These are phyloP conservation scores for Albula glossodonta DNA, from an alignment of 2,113 vertebrate species.

Conservation along the genomic window DNA sequence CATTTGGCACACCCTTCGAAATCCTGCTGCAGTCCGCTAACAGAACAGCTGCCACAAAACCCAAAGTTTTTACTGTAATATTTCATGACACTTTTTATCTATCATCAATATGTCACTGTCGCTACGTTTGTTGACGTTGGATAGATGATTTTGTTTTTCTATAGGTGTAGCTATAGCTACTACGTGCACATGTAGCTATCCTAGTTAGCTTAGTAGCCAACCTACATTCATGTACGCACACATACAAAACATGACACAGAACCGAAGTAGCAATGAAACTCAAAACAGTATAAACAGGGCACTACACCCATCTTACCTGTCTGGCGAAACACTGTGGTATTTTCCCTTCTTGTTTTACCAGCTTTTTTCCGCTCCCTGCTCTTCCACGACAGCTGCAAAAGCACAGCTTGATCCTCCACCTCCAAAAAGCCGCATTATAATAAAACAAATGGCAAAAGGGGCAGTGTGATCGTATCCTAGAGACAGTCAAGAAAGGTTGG, in stretches of 20 bases:
- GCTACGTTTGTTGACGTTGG: not conserved
- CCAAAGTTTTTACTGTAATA: not conserved
- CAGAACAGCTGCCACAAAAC: not conserved
- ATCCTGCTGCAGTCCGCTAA: not conserved
- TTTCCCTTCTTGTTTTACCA: conserved; percentile 10
- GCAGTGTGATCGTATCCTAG: not conserved
- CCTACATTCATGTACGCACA: not conserved
- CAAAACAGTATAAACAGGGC: not conserved
- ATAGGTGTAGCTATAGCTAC: not conserved
- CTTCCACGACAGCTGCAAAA: conserved; percentile 21
- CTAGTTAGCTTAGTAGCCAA: not conserved
- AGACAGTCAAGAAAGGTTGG: not conserved
- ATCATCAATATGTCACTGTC: not conserved
- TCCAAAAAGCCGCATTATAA: conserved; percentile 28
- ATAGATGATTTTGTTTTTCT: not conserved
- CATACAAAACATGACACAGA: not conserved
- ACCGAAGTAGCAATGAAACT: not conserved
- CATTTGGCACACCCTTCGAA: not conserved
- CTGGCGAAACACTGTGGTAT: not conserved
- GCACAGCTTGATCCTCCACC: conserved; percentile 13
- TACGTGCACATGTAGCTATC: not conserved
- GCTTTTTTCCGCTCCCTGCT: not conserved
- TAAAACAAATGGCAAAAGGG: not conserved
- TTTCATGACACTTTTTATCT: not conserved
- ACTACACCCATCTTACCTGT: conserved; percentile 21